Conservation (phyloP, 2,888 invertebrate genomes). For the Stratiomys singularior region DNA sequence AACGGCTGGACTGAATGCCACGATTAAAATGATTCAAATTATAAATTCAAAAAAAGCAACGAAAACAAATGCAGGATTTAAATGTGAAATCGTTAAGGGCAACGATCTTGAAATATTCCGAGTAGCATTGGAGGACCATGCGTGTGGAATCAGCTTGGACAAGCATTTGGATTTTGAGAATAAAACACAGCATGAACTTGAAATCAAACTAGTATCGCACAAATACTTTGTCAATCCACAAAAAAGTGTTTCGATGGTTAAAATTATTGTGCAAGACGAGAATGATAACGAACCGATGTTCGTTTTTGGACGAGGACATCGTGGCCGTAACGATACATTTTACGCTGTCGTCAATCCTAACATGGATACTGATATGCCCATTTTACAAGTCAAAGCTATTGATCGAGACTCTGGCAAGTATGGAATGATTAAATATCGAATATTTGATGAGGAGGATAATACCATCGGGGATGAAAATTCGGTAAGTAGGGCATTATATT, state of each 20-base stretch:
- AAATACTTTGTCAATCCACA: conserved; percentile 84
- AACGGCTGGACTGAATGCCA: conserved; percentile 63
- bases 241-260: conserved; percentile 78
- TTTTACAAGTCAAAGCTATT: conserved; percentile 85
- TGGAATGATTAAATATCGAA: conserved; percentile 79
- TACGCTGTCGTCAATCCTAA: conserved; percentile 82
- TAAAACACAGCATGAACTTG: conserved; percentile 76
- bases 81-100: conserved; percentile 81
- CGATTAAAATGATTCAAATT: conserved; percentile 64
- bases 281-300: conserved; percentile 92
- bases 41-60: conserved; percentile 63
- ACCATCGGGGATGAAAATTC: conserved; percentile 58
- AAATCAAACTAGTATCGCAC: conserved; percentile 81
- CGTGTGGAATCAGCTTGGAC: conserved; percentile 81
- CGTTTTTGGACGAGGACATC: conserved; percentile 70
- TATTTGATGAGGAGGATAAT: conserved; percentile 63
- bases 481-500: conserved; percentile 55
- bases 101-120: conserved; percentile 76
- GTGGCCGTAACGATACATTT: conserved; percentile 75
- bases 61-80: conserved; percentile 68
- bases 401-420: conserved; percentile 87
- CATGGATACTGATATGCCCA: conserved; percentile 78
- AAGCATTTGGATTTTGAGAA: conserved; percentile 83
- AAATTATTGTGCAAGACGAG: conserved; percentile 83
- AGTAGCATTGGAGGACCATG: conserved; percentile 79